Conservation (phyloP, 2,113 vertebrate species). For the Cnemophilus loriae region DNA sequence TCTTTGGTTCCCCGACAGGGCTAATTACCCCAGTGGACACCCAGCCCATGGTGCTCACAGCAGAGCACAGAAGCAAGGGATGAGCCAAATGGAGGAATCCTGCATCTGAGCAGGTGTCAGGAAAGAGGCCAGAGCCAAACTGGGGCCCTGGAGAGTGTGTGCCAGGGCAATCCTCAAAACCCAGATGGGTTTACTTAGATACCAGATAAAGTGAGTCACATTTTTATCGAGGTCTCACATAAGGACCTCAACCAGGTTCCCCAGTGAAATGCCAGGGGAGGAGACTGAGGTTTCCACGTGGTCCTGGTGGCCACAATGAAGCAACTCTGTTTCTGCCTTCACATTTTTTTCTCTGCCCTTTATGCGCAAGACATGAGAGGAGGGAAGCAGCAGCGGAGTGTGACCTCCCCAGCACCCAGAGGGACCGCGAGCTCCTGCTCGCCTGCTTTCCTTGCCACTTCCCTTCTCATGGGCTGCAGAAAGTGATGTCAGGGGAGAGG, state of each 20-base stretch:
- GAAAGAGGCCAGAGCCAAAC: neutral
- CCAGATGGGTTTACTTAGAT: neutral
- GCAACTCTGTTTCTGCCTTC: neutral
- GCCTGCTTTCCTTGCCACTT: neutral
- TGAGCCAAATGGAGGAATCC: rapidly evolving
- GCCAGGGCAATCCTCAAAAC: neutral
- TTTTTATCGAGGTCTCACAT: neutral
- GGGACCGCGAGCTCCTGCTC: neutral
- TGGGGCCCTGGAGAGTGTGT: neutral
- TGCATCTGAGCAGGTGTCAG: neutral
- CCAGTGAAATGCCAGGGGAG: neutral
- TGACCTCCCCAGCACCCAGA: neutral
- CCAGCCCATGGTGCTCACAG: neutral
- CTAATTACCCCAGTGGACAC: rapidly evolving
- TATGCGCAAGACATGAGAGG: neutral
- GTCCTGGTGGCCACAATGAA: neutral
- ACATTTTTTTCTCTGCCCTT: neutral
- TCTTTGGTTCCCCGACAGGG: neutral
- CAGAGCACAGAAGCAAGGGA: neutral
- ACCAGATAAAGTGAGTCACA: rapidly evolving
- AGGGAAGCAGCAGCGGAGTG: neutral
- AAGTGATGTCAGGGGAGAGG: neutral
- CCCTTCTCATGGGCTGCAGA: neutral
- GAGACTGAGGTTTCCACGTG: neutral
- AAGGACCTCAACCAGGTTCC: neutral